phyloP scores from a whole-genome alignment of 2,888 invertebrate genomes.

The Drosophila gaucha region DNA sequence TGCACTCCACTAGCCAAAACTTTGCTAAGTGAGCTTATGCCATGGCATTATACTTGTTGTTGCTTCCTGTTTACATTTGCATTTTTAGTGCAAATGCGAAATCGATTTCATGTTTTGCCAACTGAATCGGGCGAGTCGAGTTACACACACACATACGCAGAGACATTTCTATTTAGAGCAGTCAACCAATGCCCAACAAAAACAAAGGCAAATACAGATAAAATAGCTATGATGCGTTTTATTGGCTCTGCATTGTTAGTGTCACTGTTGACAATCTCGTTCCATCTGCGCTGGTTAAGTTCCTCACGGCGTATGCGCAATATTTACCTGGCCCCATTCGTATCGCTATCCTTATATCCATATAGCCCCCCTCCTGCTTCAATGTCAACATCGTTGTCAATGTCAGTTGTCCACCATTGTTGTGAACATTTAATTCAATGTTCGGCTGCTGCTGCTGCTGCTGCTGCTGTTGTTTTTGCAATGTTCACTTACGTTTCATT shows the following conservation, averaged over 20 bases:
- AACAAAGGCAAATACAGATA: slow-evolving; percentile 16
- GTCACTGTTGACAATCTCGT: slow-evolving; percentile 33
- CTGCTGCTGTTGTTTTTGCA: slow-evolving; percentile 35
- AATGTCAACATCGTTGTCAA: slow-evolving; percentile 44
- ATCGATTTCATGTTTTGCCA: slow-evolving; percentile 55
- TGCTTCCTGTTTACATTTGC: slow-evolving; percentile 50
- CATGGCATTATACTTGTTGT: not conserved
- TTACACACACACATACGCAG: slow-evolving; percentile 9
- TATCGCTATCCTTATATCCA: not conserved
- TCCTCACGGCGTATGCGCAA: slow-evolving; percentile 30
- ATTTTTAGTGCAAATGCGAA: slow-evolving; percentile 64
- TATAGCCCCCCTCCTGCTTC: slow-evolving; percentile 17
- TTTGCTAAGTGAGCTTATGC: slow-evolving; percentile 36
- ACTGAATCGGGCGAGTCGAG: slow-evolving; percentile 26
- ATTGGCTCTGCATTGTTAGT: slow-evolving; percentile 38
- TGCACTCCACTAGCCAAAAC: slow-evolving; percentile 25
- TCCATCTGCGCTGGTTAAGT: slow-evolving; percentile 1
- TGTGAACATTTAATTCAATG: slow-evolving; percentile 44
- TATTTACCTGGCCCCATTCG: slow-evolving; percentile 31
- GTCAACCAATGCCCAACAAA: slow-evolving; percentile 13
- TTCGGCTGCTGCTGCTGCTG: slow-evolving; percentile 6
- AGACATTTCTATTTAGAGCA: slow-evolving; percentile 23
- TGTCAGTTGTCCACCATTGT: slow-evolving; percentile 5
- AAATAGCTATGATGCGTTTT: slow-evolving; percentile 45
- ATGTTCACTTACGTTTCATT: slow-evolving; percentile 60